Base-by-base conservation (phyloP, 2,113 vertebrate species). In the Heterotis niloticus region DNA sequence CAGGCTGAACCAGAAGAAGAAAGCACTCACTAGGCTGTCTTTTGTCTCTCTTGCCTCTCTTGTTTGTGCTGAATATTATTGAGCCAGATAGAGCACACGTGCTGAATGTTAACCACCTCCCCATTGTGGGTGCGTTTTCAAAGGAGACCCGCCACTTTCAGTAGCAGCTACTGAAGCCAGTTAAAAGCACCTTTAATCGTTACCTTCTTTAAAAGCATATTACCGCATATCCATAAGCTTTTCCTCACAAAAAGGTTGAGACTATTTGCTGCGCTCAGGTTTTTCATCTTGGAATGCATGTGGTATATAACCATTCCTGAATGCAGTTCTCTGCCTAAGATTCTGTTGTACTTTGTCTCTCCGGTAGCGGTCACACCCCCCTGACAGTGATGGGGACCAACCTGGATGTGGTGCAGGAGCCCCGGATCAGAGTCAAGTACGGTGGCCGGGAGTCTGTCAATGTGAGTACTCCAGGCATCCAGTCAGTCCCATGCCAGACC, bases 321-420 rank as follows among this genome's bases (percentile, higher is more conserved):
- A 7, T 44, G 7, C 34, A 77, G 3, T 7, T 2, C 18, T 10
- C 23, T 51, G 5, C 54, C 54, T 7, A 44, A 23, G 17, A 17
- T n/a, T 20, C 20, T 18, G 52, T 54, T 26, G 28, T 64, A 16
- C 79, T 89, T 73, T 72, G 11, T 20, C 86, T 83, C 70, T 75
- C 80, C 64, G n/a, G 90, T 88, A 99, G 98, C 0, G 98, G 98
- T 0, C 92, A 98, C 91, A 99, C 97, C 0, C 96, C 96, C 1
- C 89, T 99, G 88, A 95, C 93, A 4, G 81, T 99, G 89, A 97
- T 92, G 0, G 98, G 98, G 82, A 96, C 96, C 88, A 98, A 99
- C 80, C 90, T 99, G 89, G 97, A 98, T 24, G 93, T 96, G 86
- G 94, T 99, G 80, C 98, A 99, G 84, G 97, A 99, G 87, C 97